Base-by-base conservation (phyloP, 2,113 vertebrate genomes). In the Chamaea fasciata region DNA sequence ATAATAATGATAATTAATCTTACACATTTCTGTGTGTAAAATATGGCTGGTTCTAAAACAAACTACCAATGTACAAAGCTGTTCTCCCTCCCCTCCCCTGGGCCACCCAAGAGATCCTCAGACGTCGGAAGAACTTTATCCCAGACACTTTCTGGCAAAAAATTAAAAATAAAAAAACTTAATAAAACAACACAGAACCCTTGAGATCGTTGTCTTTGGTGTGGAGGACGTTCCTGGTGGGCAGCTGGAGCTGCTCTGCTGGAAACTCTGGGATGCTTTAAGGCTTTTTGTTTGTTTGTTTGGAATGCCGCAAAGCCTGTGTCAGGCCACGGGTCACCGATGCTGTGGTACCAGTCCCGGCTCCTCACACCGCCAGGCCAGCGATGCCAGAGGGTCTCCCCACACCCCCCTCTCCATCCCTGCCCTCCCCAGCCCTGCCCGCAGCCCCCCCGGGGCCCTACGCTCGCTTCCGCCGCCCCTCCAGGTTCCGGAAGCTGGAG, bases 391-490 rank as follows among this genome's bases (percentile, higher is more conserved):
- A 73, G 85, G 89, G 67, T 65, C 60, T 70, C 89, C 91, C 79
- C 80, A 70, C 81, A 69, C 46, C 68, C 75, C 37, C 23, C 35
- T 15, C 13, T n/a, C 76, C 83, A 46, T 12, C 41, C 82, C 4
- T 19, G 59, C 35, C 91, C 78, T 81, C 81, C 33, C 55, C 53
- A 26, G 20, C 63, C 96, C 90, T 90, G 89, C 92, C 95, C 81
- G 12, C 68, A 74, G 92, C 93, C 94, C 80, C 80, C 64, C 35
- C 74, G 0, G 21, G 50, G 79, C 55, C 86, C 97, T 98, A 99
- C 11, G 99, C 99, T 90, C 99, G 97, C 97, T 99, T 99, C 95
- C 99, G 98, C 76, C 99, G 98, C 87, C 99, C 99, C 97, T 99
- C 99, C 67, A 99, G 98, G 71, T 99, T 99, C 92, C 99, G 98